Evolutionary conservation across 2,888 invertebrate genomes (phyloP).

Genomic region (Ctenicera cuprea): DNA sequence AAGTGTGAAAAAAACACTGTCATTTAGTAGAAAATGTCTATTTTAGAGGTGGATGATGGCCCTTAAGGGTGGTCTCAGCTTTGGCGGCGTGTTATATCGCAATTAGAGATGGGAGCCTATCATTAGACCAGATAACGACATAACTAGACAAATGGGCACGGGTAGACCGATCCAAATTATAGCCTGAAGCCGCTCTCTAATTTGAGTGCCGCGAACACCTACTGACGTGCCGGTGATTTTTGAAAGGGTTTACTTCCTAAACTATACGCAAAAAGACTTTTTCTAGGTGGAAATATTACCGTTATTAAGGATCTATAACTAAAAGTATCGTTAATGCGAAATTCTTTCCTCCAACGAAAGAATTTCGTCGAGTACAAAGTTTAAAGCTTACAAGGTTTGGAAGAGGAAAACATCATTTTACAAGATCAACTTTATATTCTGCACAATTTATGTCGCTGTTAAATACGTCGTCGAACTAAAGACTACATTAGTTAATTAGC

Average conservation of each 20-base stretch:
- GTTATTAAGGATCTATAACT: background rate
- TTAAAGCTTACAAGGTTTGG: background rate
- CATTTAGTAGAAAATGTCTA: conserved; percentile 57
- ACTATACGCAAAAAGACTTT: background rate
- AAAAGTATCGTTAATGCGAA: background rate
- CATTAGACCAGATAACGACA: conserved; percentile 71
- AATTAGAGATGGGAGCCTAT: conserved; percentile 70
- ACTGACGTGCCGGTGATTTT: conserved; percentile 54
- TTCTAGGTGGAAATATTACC: conserved; percentile 1
- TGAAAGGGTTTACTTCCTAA: conserved; percentile 45
- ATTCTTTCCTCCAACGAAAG: background rate
- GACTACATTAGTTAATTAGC: conserved; percentile 8
- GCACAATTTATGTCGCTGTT: conserved; percentile 1
- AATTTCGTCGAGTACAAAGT: background rate
- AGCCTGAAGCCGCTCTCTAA: conserved; percentile 70
- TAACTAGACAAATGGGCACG: conserved; percentile 73
- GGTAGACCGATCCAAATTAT: conserved; percentile 69
- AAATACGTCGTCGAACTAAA: conserved; percentile 1
- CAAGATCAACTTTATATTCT: background rate
- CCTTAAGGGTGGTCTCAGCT: conserved; percentile 67
- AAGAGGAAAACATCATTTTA: background rate
- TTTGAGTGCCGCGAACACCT: conserved; percentile 66
- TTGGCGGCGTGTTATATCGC: conserved; percentile 67
- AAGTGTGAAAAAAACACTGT: conserved; percentile 46
- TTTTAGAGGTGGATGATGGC: conserved; percentile 56